Evolutionary conservation across 2,888 invertebrate genomes (phyloP).

Genomic region (Dioctria linearis): DNA sequence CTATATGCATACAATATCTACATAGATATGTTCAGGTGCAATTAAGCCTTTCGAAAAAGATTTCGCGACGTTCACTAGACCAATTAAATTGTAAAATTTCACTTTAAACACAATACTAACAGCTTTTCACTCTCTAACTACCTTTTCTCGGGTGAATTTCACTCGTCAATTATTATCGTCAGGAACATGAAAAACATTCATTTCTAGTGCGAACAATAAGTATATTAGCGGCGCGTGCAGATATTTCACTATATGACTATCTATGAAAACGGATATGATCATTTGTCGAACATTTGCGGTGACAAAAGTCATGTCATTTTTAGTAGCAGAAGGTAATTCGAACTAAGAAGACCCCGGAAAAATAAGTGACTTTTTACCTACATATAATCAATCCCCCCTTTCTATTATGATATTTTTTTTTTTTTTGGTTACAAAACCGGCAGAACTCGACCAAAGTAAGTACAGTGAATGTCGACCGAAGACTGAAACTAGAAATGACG

Average conservation of each 20-base stretch:
- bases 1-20: no score
- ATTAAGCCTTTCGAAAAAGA: neutral
- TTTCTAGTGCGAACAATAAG: neutral
- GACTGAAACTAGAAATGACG: conserved; percentile 43
- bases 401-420: neutral
- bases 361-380: neutral
- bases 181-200: neutral
- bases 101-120: conserved; percentile 32
- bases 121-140: conserved; percentile 42
- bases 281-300: neutral
- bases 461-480: conserved; percentile 38
- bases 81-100: conserved; percentile 48
- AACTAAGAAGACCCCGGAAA: neutral
- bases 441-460: conserved; percentile 26
- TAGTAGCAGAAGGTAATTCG: neutral
- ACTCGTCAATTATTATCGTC: conserved; percentile 7
- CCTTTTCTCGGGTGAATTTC: conserved; percentile 33
- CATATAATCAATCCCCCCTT: no score
- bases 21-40: neutral
- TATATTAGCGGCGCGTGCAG: conserved; percentile 13
- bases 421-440: neutral
- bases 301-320: neutral
- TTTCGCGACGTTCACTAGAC: neutral
- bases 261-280: no score
- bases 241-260: neutral